Percentiles rank a stretch among this genome's conserved stretches.
phyloP scores from a whole-genome alignment of 2,113 vertebrate species.

The Galeopterus variegatus region DNA sequence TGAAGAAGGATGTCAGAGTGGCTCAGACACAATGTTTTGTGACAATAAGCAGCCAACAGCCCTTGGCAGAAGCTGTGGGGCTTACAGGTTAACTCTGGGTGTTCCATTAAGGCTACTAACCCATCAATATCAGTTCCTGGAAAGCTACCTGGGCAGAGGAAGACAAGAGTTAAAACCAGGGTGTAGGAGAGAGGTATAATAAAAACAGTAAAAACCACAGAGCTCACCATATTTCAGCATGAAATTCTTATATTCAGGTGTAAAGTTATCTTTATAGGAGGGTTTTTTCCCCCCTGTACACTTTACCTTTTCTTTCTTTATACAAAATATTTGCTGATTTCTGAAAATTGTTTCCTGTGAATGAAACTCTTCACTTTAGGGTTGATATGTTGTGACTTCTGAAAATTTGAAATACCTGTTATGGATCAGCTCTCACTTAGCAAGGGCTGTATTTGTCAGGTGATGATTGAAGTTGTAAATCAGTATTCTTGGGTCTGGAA shows the following conservation, averaged over 20 bases:
- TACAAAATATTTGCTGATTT: conserved; percentile 84
- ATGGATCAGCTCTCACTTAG: conserved; percentile 86
- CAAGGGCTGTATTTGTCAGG: conserved; percentile 86
- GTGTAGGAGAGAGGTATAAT: neutral
- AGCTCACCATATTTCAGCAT: conserved; percentile 33
- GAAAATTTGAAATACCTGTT: conserved; percentile 91
- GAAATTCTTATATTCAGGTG: conserved; percentile 66
- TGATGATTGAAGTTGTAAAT: conserved; percentile 89
- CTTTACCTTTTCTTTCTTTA: conserved; percentile 60
- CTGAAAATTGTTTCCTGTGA: conserved; percentile 86
- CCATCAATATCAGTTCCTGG: neutral
- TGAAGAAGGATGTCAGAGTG: conserved; percentile 67
- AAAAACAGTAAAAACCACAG: conserved; percentile 59
- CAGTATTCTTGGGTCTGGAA: conserved; percentile 86
- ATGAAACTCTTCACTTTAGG: conserved; percentile 86
- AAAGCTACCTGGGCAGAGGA: neutral
- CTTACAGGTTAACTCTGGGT: neutral
- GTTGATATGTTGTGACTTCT: conserved; percentile 90
- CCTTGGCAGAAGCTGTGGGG: conserved; percentile 1
- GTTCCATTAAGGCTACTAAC: neutral
- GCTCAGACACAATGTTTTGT: conserved; percentile 60
- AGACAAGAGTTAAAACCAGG: conserved; percentile 67
- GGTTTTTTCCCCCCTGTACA: neutral
- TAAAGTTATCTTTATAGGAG: conserved; percentile 70
- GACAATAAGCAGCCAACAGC: conserved; percentile 58